Percentiles rank a stretch among this genome's conserved stretches.
phyloP scores from a whole-genome alignment of 1,140 invertebrate species.

The Trichomalopsis sarcophagae region DNA sequence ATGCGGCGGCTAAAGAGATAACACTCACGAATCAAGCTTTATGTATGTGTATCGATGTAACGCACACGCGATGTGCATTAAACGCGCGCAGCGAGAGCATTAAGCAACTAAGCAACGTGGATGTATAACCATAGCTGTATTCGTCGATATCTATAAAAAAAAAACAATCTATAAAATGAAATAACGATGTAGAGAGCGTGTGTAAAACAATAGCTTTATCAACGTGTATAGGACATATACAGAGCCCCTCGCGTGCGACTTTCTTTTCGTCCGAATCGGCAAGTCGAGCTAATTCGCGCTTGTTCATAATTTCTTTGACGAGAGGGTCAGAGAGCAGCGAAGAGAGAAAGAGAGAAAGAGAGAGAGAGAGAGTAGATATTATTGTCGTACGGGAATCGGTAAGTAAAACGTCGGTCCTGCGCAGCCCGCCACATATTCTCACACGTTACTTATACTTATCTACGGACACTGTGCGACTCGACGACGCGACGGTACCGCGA shows the following conservation, averaged over 20 bases:
- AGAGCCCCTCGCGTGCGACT: too few relatives aligned
- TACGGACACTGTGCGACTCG: background rate
- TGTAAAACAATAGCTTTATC: constrained; percentile 7
- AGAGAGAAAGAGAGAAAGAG: background rate
- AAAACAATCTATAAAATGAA: background rate
- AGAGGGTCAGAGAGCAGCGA: too few relatives aligned
- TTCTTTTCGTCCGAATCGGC: background rate
- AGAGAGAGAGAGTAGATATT: too few relatives aligned
- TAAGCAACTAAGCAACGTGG: constrained; percentile 3
- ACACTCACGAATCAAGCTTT: constrained; percentile 25
- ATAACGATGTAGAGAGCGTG: constrained; percentile 19
- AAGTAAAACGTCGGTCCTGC: constrained; percentile 50
- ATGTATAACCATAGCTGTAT: constrained; percentile 12
- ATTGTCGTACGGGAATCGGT: too few relatives aligned
- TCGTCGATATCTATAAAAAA: constrained; percentile 15
- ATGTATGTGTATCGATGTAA: constrained; percentile 26
- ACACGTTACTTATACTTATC: background rate
- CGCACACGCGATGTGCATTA: constrained; percentile 6
- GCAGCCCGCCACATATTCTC: constrained; percentile 58
- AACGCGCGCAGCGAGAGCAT: background rate
- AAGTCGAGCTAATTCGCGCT: too few relatives aligned
- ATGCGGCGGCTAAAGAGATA: too few relatives aligned
- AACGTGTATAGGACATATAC: background rate
- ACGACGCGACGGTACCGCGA: background rate
- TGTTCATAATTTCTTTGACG: too few relatives aligned